These are phyloP conservation scores for Zonotrichia albicollis DNA, from an alignment of 2,797 vertebrate species.

Conservation along the genomic window DNA sequence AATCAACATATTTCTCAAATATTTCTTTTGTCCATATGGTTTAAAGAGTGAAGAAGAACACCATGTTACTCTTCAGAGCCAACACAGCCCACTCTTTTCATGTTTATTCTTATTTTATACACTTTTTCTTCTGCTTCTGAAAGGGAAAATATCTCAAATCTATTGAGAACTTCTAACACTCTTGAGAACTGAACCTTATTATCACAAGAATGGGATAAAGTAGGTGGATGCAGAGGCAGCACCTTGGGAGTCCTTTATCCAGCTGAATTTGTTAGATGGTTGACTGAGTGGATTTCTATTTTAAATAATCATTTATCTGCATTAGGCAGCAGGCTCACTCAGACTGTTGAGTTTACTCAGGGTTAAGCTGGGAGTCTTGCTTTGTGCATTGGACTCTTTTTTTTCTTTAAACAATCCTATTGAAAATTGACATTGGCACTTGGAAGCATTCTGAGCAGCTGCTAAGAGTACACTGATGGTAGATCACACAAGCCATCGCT, in stretches of 20 bases:
- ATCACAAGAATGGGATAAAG: neutral
- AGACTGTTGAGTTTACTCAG: neutral
- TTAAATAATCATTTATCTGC: neutral
- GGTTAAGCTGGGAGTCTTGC: neutral
- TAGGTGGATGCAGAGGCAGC: neutral
- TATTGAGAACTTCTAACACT: neutral
- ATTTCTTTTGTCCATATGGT: neutral
- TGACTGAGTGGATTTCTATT: neutral
- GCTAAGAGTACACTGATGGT: neutral
- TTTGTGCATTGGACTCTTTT: neutral
- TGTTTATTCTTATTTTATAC: neutral
- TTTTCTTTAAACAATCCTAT: neutral
- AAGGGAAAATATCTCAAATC: neutral
- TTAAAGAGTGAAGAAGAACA: neutral
- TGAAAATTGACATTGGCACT: neutral
- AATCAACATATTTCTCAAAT: neutral
- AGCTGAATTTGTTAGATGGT: neutral
- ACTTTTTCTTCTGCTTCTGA: neutral
- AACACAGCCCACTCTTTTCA: neutral
- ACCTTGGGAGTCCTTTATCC: neutral
- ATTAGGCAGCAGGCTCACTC: neutral
- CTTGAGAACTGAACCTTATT: neutral
- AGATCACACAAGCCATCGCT: neutral
- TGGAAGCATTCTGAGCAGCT: neutral
- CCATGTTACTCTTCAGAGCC: neutral